Base-by-base conservation (phyloP, 2,797 vertebrate species). In the Malurus leucopterus region DNA sequence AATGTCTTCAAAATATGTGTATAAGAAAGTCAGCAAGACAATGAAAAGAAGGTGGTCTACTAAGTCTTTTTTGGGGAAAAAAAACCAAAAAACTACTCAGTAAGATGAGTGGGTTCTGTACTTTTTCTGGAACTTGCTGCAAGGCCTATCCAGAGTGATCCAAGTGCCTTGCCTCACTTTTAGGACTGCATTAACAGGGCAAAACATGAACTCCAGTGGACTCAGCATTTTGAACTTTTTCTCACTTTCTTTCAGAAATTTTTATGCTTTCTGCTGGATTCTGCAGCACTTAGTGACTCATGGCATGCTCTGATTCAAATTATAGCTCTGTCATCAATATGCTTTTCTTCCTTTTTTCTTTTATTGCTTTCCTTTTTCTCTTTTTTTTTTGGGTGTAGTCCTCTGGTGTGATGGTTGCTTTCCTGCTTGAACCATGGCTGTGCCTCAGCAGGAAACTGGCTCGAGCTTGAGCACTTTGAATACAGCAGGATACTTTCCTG, bases 281-380 rank as follows among this genome's bases (percentile, higher is more conserved):
- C 53, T 67, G 67, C 79, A 79, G 74, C 61, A 29, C 50, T 72
- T 83, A 62, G 65, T 92, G 87, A 91, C 71, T 92, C 80, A 58
- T 20, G 44, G n/a, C 3, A 0, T 67, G n/a, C 29, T 88, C 70
- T 55, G 13, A 15, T 89, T 80, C 84, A 67, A 90, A 44, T 83
- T 90, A 73, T 73, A 90, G 41, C 59, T 70, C 49, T 73, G 29
- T 36, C 64, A 64, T 69, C 64, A 64, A 26, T 50, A 7, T 61
- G 26, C 8, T 49, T 62, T 24, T 51, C 6, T 70, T 22, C 27
- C 1, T 22, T 40, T 19, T 12, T n/a, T 8, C 1, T 13, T 32
- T 7, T 8, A 11, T 41, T 19, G 22, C 44, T 46, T 46, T 46
- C 44, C 22, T 21, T 26, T 11, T 12, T 6, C 1, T 3, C 4